Evolutionary conservation across 2,113 vertebrate genomes (phyloP).

Genomic region (Mobula birostris): DNA sequence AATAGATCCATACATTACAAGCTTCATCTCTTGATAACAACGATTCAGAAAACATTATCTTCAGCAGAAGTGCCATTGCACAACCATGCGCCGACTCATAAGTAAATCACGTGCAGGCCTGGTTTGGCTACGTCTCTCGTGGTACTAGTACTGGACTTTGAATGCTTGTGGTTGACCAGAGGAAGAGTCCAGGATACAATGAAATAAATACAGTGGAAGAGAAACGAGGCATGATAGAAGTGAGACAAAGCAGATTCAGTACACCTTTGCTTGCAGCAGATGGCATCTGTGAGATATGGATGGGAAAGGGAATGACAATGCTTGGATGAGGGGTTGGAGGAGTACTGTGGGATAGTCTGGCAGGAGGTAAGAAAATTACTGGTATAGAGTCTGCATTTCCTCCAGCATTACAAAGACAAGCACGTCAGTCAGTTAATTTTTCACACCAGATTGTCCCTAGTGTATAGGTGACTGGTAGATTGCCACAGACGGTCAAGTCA

Average conservation of each 20-base stretch:
- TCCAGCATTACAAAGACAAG: no score
- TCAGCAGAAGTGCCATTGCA: neutral
- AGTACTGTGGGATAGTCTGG: no score
- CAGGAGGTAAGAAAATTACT: no score
- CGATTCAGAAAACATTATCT: conserved; percentile 38
- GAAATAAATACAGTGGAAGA: neutral
- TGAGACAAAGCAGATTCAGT: neutral
- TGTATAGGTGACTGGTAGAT: no score
- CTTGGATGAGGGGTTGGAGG: no score
- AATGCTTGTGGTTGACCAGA: conserved; percentile 22
- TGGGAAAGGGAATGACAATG: neutral
- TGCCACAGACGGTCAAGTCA: no score
- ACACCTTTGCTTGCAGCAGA: neutral
- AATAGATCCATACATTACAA: no score
- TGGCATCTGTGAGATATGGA: neutral
- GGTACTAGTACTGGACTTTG: conserved; percentile 2
- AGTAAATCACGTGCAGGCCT: conserved; percentile 25
- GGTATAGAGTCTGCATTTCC: no score
- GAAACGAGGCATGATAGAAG: neutral
- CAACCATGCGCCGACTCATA: conserved; percentile 35
- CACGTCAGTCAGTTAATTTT: no score
- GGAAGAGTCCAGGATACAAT: conserved; percentile 20
- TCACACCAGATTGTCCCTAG: no score
- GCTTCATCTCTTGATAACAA: conserved; percentile 36
- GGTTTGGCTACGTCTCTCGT: neutral